Conservation (phyloP, 2,888 invertebrate genomes). For the Drosophila kanekoi region DNA sequence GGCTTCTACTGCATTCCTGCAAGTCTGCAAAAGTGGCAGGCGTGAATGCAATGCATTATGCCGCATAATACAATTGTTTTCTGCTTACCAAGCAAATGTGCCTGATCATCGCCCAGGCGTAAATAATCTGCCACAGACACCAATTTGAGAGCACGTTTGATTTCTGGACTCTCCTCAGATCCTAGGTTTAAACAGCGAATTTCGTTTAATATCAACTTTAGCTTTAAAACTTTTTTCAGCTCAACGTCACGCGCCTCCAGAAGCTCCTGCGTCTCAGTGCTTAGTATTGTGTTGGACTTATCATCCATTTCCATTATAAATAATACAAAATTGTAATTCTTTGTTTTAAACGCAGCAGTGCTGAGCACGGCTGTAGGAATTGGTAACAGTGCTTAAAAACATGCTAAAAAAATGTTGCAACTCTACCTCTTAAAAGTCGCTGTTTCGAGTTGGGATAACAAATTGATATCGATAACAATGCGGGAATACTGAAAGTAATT, state of each 20-base stretch:
- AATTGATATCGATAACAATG: constrained; percentile 22
- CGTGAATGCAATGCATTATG: background rate
- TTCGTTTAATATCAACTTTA: constrained; percentile 73
- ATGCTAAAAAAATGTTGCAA: background rate
- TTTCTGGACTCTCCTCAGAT: constrained; percentile 41
- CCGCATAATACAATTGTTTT: too few relatives aligned
- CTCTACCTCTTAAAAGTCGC: background rate
- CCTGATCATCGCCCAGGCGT: constrained; percentile 50
- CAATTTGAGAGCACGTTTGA: constrained; percentile 60
- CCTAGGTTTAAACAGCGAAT: constrained; percentile 53
- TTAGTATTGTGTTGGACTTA: constrained; percentile 66
- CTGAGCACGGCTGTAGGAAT: background rate
- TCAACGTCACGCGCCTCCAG: constrained; percentile 64
- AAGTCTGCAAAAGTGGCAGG: constrained; percentile 33
- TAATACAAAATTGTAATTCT: background rate
- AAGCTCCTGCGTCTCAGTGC: constrained; percentile 71
- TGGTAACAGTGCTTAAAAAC: background rate
- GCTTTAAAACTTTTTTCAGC: constrained; percentile 71
- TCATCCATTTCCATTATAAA: constrained; percentile 27
- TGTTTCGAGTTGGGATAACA: constrained; percentile 3
- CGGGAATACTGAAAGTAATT: background rate
- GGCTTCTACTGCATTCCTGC: constrained; percentile 41
- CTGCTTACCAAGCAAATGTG: constrained; percentile 57
- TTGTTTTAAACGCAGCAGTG: background rate
- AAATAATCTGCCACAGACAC: constrained; percentile 63